These are phyloP conservation scores for Lepidurus arcticus DNA, from an alignment of 1,140 invertebrate species.

Conservation along the genomic window DNA sequence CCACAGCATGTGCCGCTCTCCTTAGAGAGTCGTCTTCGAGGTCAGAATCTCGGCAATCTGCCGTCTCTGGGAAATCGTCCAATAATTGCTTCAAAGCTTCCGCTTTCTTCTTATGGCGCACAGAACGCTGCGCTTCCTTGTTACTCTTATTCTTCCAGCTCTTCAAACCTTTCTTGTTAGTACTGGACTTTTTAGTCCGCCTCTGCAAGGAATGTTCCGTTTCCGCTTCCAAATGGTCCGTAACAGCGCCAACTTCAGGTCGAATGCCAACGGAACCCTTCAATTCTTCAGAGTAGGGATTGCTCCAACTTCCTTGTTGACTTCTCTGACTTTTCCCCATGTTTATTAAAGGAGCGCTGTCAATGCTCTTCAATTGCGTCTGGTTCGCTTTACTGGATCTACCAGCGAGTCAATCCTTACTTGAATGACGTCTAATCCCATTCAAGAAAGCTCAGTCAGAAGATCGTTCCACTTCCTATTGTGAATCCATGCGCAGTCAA, in stretches of 20 bases:
- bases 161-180: slow-evolving; percentile 22
- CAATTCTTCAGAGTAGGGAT: neutral
- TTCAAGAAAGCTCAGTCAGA: neutral
- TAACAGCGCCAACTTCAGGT: no score
- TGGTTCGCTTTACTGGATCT: neutral
- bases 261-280: neutral
- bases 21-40: slow-evolving; percentile 27
- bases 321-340: neutral
- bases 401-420: no score
- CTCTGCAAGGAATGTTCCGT: neutral
- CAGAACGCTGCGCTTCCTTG: slow-evolving; percentile 5
- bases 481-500: neutral
- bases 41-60: neutral
- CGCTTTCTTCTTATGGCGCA: slow-evolving; percentile 14
- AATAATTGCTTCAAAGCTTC: slow-evolving; percentile 26
- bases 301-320: neutral
- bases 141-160: slow-evolving; percentile 25
- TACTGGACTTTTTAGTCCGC: neutral
- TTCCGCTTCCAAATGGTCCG: neutral
- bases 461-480: neutral
- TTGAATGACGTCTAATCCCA: no score
- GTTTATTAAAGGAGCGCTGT: neutral
- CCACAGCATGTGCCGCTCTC: slow-evolving; percentile 6
- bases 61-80: slow-evolving; percentile 23
- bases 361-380: neutral